Base-by-base conservation (phyloP, 2,113 vertebrate species). In the Arenaria interpres region DNA sequence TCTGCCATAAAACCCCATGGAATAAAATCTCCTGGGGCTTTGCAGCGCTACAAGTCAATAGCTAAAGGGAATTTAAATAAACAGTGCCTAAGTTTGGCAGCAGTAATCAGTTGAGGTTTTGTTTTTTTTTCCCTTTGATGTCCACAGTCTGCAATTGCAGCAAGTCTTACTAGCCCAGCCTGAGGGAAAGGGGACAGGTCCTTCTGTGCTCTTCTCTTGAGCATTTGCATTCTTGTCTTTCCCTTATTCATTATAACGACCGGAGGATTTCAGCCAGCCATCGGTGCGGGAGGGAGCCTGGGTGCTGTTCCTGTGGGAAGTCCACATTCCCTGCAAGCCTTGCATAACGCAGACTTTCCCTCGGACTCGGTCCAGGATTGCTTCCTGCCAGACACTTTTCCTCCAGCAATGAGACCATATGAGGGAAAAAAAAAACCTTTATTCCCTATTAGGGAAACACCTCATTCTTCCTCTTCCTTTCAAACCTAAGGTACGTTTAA, bases 311-410 rank as follows among this genome's bases (percentile, higher is more conserved):
- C 57, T 83, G 67, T 93, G 86, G 77, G 66, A 89, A 85, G 77
- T 63, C 21, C 14, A 77, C 54, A 77, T 77, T 95, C 41, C 28
- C 74, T 89, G 28, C 23, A 89, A 91, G 45, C 48, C 57, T 90
- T 91, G 50, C 46, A 33, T 71, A 94, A 93, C 1, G 0, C 46
- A 66, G 77, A 46, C 77, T 89, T 95, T 92, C 71, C 48, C 69
- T 95, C 21, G 39, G 80, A 80, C 25, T 85, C 46, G 43, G 54
- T 46, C 46, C 73, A 96, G 54, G 54, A 80, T 69, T 94, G 14
- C 69, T 94, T 97, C 62, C 67, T 82, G 57, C 28, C 62, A 85
- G 69, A 57, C 66, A 37, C 20, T 95, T 92, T 85, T 92, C 27
- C 84, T 88, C 43, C 59, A 87, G 50, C 50, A 73, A 24, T 12